phyloP scores from a whole-genome alignment of 2,888 invertebrate genomes.

The Torymus auratus region DNA sequence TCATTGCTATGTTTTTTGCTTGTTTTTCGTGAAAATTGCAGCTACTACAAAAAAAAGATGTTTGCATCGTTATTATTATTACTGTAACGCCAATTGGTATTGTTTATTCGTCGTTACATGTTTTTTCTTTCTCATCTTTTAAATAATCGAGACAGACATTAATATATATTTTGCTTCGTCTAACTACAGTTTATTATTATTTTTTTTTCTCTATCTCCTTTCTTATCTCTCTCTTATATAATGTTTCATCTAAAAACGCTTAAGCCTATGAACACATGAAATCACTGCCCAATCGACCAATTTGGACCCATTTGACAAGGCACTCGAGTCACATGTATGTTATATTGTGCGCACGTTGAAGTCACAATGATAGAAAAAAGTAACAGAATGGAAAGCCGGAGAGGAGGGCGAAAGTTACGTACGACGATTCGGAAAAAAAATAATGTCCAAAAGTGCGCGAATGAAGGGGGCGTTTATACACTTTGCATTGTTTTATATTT shows the following conservation, averaged over 20 bases:
- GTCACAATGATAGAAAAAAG: slow-evolving; percentile 20
- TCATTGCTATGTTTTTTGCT: background rate
- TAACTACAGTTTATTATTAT: background rate
- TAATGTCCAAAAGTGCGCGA: slow-evolving; percentile 13
- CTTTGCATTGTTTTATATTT: background rate
- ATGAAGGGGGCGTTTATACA: background rate
- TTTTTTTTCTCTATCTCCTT: background rate
- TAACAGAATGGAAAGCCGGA: slow-evolving; percentile 18
- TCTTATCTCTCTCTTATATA: slow-evolving; percentile 56
- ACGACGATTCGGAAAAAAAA: background rate
- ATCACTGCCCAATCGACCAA: slow-evolving; percentile 77
- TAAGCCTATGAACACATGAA: slow-evolving; percentile 77
- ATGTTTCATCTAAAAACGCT: slow-evolving; percentile 67
- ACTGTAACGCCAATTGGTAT: too few species aligned
- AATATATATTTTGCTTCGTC: slow-evolving; percentile 3
- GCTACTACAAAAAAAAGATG: slow-evolving; percentile 17
- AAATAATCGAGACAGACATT: background rate
- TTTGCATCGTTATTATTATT: slow-evolving; percentile 7
- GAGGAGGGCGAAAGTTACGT: slow-evolving; percentile 36
- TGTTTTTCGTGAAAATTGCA: slow-evolving; percentile 23
- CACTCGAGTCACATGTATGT: slow-evolving; percentile 66
- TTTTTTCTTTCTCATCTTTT: background rate
- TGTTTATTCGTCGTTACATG: too few species aligned
- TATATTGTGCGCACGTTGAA: slow-evolving; percentile 39
- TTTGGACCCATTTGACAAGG: slow-evolving; percentile 75